phyloP scores from a whole-genome alignment of 2,797 vertebrate species.

The Hippoglossus hippoglossus region DNA sequence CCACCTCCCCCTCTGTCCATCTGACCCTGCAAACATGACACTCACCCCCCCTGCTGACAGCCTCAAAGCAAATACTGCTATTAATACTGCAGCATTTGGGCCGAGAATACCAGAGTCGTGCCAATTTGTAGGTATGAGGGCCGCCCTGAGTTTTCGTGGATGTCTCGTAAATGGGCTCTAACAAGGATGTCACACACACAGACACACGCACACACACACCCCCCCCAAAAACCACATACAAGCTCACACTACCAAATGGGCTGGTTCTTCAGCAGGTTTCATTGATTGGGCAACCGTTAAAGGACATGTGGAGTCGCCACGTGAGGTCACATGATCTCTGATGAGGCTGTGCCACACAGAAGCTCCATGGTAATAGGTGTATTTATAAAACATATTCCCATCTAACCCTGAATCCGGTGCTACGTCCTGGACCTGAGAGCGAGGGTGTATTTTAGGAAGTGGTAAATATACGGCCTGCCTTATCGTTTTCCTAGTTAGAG shows the following conservation, averaged over 20 bases:
- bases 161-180: slow-evolving; percentile 23
- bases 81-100: slow-evolving; percentile 75
- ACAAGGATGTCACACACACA: slow-evolving; percentile 15
- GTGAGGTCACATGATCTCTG: slow-evolving; percentile 36
- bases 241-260: too few species aligned
- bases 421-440: slow-evolving; percentile 54
- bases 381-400: slow-evolving; percentile 68
- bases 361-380: slow-evolving; percentile 36
- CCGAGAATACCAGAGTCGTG: slow-evolving; percentile 60
- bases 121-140: slow-evolving; percentile 32
- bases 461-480: slow-evolving; percentile 73
- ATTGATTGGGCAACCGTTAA: slow-evolving; percentile 14
- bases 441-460: slow-evolving; percentile 77
- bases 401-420: slow-evolving; percentile 55
- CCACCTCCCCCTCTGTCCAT: slow-evolving; percentile 21
- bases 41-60: slow-evolving; percentile 68
- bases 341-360: slow-evolving; percentile 9
- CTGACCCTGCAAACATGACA: slow-evolving; percentile 69
- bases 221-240: not conserved
- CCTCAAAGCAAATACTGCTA: slow-evolving; percentile 81
- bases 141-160: slow-evolving; percentile 29
- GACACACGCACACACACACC: not conserved
- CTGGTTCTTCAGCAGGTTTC: not conserved
- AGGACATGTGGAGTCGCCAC: slow-evolving; percentile 31
- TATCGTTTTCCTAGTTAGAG: slow-evolving; percentile 67